These are phyloP conservation scores for Papilio glaucus DNA, from an alignment of 1,140 invertebrate genomes.

Conservation along the genomic window DNA sequence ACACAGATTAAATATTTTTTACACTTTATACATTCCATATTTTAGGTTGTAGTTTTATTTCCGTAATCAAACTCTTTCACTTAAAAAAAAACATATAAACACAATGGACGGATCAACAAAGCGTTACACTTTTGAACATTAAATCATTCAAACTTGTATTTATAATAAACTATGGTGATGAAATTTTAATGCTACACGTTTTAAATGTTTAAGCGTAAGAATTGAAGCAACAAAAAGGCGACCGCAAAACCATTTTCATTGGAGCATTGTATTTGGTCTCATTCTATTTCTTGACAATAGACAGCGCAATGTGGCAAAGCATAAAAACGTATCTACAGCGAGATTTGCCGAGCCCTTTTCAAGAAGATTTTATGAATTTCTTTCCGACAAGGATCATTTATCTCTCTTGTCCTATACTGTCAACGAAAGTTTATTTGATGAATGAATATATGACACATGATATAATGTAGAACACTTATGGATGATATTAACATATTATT, in stretches of 20 bases:
- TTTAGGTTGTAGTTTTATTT: too few relatives aligned
- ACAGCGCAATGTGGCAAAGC: background rate
- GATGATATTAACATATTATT: too few relatives aligned
- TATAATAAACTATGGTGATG: background rate
- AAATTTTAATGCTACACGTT: background rate
- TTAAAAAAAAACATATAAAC: too few relatives aligned
- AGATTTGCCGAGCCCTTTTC: background rate
- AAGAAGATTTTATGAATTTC: conserved; percentile 12
- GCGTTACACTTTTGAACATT: too few relatives aligned
- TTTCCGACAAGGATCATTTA: background rate
- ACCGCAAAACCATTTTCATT: conserved; percentile 8
- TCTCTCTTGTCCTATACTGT: background rate
- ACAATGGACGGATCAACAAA: too few relatives aligned
- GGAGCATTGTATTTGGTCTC: background rate
- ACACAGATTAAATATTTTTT: too few relatives aligned
- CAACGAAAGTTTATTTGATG: background rate
- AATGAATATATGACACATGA: too few relatives aligned
- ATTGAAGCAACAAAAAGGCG: background rate
- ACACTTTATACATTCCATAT: too few relatives aligned
- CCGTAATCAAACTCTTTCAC: too few relatives aligned
- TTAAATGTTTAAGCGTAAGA: background rate
- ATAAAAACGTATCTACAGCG: background rate
- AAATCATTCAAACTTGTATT: background rate
- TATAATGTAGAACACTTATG: too few relatives aligned
- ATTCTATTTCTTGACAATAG: conserved; percentile 9